Conservation (phyloP, 2,888 invertebrate species). For the Sturmia bella region DNA sequence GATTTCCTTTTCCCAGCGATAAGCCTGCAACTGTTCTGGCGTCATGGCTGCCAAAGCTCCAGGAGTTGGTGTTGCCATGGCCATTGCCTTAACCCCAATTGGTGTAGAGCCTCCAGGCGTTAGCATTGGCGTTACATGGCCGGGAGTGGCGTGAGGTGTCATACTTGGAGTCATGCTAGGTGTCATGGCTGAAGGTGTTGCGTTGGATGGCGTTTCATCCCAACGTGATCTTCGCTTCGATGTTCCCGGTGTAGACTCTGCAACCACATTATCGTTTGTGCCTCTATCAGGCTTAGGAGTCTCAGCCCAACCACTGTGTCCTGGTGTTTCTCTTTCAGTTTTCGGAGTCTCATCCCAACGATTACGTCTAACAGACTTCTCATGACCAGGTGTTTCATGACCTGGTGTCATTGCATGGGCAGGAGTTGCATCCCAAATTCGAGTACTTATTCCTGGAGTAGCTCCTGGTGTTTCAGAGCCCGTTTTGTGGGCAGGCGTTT, state of each 20-base stretch:
- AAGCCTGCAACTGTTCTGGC: conserved; percentile 98
- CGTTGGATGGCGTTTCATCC: conserved; percentile 97
- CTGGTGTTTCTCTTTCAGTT: conserved; percentile 98
- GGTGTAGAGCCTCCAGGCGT: conserved; percentile 94
- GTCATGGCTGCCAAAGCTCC: conserved; percentile 99
- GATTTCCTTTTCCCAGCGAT: conserved; percentile 98
- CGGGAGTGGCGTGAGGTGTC: conserved; percentile 89
- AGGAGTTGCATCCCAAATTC: conserved; percentile 98
- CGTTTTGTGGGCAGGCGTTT: conserved; percentile 92
- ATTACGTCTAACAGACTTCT: conserved; percentile 92
- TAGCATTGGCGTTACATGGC: conserved; percentile 86
- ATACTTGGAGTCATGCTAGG: conserved; percentile 85
- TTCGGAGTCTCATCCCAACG: conserved; percentile 99
- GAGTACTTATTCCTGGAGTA: conserved; percentile 93
- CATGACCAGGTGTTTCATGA: conserved; percentile 91
- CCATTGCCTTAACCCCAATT: conserved; percentile 97
- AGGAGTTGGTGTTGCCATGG: conserved; percentile 98
- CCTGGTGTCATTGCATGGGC: conserved; percentile 95
- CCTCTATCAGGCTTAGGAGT: conserved; percentile 97
- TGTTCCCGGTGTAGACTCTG: conserved; percentile 96
- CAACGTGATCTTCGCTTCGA: conserved; percentile 98
- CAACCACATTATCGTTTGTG: conserved; percentile 86
- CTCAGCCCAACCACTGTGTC: conserved; percentile 99
- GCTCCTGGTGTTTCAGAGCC: conserved; percentile 93
- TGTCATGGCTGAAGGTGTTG: conserved; percentile 89